Percentiles rank a stretch among this genome's conserved stretches.
Conservation (phyloP, 2,888 invertebrate genomes). For the Drosophila anceps region DNA sequence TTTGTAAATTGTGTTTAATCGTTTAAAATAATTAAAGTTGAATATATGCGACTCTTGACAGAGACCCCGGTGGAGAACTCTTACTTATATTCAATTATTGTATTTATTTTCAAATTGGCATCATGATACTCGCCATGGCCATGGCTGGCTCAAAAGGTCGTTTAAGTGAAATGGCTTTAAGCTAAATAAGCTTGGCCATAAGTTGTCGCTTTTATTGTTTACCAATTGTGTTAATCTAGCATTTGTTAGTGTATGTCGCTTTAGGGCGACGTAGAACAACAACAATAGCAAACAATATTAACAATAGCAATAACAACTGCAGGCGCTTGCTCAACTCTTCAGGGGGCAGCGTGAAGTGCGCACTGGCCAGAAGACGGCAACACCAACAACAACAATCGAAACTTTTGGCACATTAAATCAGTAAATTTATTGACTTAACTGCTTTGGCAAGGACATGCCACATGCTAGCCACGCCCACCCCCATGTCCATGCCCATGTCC, state of each 20-base stretch:
- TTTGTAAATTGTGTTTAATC: background rate
- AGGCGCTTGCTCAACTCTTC: constrained; percentile 47
- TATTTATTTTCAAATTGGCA: background rate
- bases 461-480: constrained; percentile 48
- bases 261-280: constrained; percentile 35
- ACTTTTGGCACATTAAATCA: constrained; percentile 82
- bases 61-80: background rate
- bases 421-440: constrained; percentile 82
- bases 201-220: constrained; percentile 76
- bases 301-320: constrained; percentile 45
- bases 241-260: constrained; percentile 57
- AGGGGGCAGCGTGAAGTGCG: constrained; percentile 32
- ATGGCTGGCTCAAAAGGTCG: background rate
- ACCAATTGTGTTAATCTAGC: constrained; percentile 73
- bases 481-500: constrained; percentile 19
- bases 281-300: constrained; percentile 38
- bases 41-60: background rate
- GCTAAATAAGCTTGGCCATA: constrained; percentile 54
- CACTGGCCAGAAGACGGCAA: constrained; percentile 37
- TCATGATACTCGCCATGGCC: background rate
- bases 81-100: constrained; percentile 4
- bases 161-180: constrained; percentile 50
- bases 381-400: constrained; percentile 71
- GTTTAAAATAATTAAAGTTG: background rate
- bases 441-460: constrained; percentile 69